phyloP scores from a whole-genome alignment of 2,113 vertebrate genomes.

The Ahaetulla prasina region DNA sequence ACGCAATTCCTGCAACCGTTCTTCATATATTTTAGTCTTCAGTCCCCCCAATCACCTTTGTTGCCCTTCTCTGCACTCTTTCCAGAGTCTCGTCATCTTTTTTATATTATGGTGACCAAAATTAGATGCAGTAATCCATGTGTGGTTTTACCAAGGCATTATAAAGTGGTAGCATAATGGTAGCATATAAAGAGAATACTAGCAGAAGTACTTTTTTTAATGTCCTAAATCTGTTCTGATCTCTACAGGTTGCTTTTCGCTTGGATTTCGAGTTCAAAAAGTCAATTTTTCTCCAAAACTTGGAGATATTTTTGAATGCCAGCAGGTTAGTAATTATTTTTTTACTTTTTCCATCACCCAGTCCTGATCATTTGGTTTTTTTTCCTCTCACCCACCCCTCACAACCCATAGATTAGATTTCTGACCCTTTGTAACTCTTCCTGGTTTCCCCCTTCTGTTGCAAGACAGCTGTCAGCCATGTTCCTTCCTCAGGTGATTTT shows the following conservation, averaged over 20 bases:
- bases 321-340: conserved; percentile 70
- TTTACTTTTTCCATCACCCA: neutral
- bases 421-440: neutral
- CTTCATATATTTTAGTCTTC: neutral
- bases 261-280: conserved; percentile 92
- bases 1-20: neutral
- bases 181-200: neutral
- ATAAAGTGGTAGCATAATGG: neutral
- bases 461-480: neutral
- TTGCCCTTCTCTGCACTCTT: neutral
- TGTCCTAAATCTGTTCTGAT: neutral
- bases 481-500: neutral
- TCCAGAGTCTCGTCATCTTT: neutral
- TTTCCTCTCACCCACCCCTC: neutral
- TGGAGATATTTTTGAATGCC: conserved; percentile 71
- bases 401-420: too few species aligned
- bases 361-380: neutral
- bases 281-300: conserved; percentile 74
- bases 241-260: conserved; percentile 79
- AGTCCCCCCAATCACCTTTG: neutral
- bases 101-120: neutral
- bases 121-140: neutral
- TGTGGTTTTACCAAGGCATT: neutral
- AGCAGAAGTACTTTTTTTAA: neutral
- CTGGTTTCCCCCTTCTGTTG: neutral